phyloP scores from a whole-genome alignment of 2,797 vertebrate genomes.

The Valencia hispanica region DNA sequence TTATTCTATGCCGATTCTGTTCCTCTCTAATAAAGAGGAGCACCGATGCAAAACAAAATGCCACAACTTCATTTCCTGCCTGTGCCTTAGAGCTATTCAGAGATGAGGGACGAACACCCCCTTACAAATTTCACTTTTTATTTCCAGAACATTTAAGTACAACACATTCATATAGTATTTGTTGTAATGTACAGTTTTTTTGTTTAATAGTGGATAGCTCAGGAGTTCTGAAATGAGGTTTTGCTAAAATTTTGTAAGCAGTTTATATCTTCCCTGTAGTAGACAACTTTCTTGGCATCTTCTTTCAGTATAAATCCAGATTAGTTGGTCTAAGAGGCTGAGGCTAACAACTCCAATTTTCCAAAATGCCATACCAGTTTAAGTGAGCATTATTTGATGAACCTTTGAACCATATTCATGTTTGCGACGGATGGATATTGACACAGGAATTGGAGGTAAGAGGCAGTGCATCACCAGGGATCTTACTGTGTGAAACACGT shows the following conservation, averaged over 20 bases:
- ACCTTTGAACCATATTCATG: not conserved
- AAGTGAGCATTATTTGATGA: not conserved
- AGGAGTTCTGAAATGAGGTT: not conserved
- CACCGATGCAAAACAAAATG: slow-evolving; percentile 81
- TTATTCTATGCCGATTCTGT: slow-evolving; percentile 78
- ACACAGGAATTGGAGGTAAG: not conserved
- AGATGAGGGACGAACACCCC: slow-evolving; percentile 72
- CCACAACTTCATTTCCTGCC: slow-evolving; percentile 80
- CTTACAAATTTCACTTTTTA: slow-evolving; percentile 58
- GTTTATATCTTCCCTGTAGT: not conserved
- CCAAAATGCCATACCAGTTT: not conserved
- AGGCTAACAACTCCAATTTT: not conserved
- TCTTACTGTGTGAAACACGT: not conserved
- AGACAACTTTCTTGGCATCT: not conserved
- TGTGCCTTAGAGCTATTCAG: slow-evolving; percentile 80
- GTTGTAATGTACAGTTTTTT: slow-evolving; percentile 16
- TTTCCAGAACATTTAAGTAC: slow-evolving; percentile 41
- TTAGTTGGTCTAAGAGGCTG: not conserved
- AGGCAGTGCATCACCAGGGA: not conserved
- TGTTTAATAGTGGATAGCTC: not conserved
- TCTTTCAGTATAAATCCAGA: not conserved
- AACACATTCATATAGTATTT: slow-evolving; percentile 29
- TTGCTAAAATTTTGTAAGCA: not conserved
- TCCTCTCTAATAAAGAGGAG: slow-evolving; percentile 82
- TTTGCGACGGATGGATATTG: not conserved